A percentile compares a stretch with the other conserved stretches of the same genome.
Conservation (phyloP, 2,113 vertebrate genomes). For the Micronycteris hirsuta region DNA sequence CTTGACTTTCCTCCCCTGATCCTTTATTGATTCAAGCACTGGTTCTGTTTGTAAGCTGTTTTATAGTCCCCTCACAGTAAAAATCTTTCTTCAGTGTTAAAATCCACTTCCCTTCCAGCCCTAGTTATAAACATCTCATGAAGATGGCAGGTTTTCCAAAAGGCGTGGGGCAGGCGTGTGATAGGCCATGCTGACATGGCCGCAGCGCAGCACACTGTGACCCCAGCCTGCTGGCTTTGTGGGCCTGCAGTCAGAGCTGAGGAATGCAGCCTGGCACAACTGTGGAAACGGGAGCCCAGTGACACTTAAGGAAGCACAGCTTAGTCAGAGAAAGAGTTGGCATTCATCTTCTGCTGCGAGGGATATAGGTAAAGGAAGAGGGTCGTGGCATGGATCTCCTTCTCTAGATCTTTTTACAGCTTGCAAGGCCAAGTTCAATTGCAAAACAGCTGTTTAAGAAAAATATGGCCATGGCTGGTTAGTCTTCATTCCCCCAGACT, state of each 20-base stretch:
- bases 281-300: background rate
- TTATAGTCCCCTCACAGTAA: background rate
- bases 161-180: accelerated
- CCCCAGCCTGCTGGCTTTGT: background rate
- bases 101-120: background rate
- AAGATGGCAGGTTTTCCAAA: background rate
- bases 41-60: background rate
- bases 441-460: background rate
- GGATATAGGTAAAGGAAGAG: background rate
- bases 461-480: background rate
- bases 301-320: background rate
- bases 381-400: background rate
- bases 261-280: background rate
- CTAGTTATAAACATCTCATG: background rate
- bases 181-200: no score
- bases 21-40: background rate
- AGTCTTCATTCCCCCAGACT: background rate
- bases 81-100: background rate
- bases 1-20: background rate
- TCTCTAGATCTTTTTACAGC: background rate
- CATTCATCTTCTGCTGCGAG: background rate
- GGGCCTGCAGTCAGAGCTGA: background rate
- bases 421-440: background rate
- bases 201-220: accelerated
- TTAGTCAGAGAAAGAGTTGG: background rate